These are phyloP conservation scores for Tridacna gigas DNA, from an alignment of 2,888 invertebrate genomes.

Conservation along the genomic window DNA sequence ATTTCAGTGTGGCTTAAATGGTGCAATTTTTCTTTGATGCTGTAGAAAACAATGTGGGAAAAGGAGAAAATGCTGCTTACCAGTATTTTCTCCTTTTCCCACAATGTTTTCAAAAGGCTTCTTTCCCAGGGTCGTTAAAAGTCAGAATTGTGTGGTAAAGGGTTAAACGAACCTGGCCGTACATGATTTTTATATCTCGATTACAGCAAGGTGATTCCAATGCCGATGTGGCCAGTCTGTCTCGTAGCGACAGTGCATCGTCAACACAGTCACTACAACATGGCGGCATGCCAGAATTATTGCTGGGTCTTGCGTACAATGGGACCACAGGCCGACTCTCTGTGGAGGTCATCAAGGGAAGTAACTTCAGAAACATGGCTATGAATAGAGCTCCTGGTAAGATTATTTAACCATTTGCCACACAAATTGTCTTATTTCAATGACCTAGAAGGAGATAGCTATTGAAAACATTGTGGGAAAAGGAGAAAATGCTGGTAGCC, in stretches of 20 bases:
- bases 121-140: background rate
- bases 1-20: too few relatives aligned
- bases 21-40: too few relatives aligned
- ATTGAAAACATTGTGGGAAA: too few relatives aligned
- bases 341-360: constrained; percentile 94
- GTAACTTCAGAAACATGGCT: constrained; percentile 86
- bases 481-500: too few relatives aligned
- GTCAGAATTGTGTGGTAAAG: too few relatives aligned
- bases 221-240: constrained; percentile 90
- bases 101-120: constrained; percentile 4
- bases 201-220: constrained; percentile 85
- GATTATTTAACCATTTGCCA: background rate
- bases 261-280: constrained; percentile 93
- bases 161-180: background rate
- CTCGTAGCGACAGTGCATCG: constrained; percentile 95
- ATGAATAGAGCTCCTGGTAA: constrained; percentile 85
- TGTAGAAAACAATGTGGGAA: constrained; percentile 2
- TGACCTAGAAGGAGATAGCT: too few relatives aligned
- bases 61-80: constrained; percentile 1
- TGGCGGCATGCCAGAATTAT: constrained; percentile 95
- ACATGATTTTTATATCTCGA: background rate
- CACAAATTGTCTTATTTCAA: too few relatives aligned
- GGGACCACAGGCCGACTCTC: constrained; percentile 96
- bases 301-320: constrained; percentile 95
- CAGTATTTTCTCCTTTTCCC: constrained; percentile 4